A percentile compares a stretch with the other conserved stretches of the same genome.
These are phyloP conservation scores for Ametastegia equiseti DNA, from an alignment of 2,888 invertebrate genomes.

Conservation along the genomic window DNA sequence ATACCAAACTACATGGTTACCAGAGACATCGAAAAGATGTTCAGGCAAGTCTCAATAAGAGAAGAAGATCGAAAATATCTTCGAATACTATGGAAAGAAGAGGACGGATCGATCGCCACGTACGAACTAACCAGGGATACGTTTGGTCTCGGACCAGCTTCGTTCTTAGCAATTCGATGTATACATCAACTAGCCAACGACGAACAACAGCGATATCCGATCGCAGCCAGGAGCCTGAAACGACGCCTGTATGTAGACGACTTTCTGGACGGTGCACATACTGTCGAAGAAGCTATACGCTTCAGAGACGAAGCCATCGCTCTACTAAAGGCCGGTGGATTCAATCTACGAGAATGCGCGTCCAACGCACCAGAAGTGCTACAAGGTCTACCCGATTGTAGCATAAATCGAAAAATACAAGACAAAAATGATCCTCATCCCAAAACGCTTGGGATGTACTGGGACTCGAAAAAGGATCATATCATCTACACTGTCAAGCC, in stretches of 20 bases:
- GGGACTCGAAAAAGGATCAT: slow-evolving; percentile 48
- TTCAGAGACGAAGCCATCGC: slow-evolving; percentile 43
- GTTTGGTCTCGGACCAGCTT: slow-evolving; percentile 55
- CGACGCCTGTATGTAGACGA: slow-evolving; percentile 55
- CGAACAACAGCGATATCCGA: slow-evolving; percentile 49
- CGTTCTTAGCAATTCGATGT: slow-evolving; percentile 58
- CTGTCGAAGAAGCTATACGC: slow-evolving; percentile 35
- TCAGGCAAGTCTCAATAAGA: slow-evolving; percentile 54
- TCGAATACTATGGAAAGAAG: slow-evolving; percentile 53
- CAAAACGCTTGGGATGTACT: slow-evolving; percentile 51
- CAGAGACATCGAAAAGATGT: slow-evolving; percentile 66
- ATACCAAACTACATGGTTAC: slow-evolving; percentile 56
- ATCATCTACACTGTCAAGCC: slow-evolving; percentile 50
- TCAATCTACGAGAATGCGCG: slow-evolving; percentile 51
- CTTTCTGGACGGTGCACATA: slow-evolving; percentile 49
- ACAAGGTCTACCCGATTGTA: slow-evolving; percentile 34
- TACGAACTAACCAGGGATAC: slow-evolving; percentile 53
- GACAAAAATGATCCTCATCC: slow-evolving; percentile 39
- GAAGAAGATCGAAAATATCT: slow-evolving; percentile 55
- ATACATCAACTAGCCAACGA: slow-evolving; percentile 59
- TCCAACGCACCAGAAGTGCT: slow-evolving; percentile 50
- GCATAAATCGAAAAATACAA: slow-evolving; percentile 48
- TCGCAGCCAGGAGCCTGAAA: slow-evolving; percentile 39
- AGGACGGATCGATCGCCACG: slow-evolving; percentile 43
- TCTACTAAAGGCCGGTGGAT: slow-evolving; percentile 46